phyloP scores from a whole-genome alignment of 1,140 invertebrate genomes.

The Brachystomella parvula region DNA sequence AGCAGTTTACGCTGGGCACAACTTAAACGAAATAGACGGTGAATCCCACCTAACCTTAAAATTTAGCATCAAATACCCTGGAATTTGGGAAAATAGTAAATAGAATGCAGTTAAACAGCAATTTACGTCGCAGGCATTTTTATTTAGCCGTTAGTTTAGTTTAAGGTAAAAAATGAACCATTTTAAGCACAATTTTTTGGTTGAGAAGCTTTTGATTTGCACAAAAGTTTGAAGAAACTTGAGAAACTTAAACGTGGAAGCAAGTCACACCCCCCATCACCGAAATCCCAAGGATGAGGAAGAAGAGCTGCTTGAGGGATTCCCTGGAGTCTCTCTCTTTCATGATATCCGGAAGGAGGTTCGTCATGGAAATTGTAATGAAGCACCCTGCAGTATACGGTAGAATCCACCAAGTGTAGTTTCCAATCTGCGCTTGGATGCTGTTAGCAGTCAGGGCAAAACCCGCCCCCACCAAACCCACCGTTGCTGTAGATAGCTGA shows the following conservation, averaged over 20 bases:
- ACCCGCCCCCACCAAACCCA: constrained; percentile 74
- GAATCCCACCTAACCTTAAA: no score
- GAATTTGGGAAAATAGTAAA: no score
- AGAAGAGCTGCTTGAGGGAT: constrained; percentile 72
- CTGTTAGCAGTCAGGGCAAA: constrained; percentile 21
- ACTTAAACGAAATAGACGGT: no score
- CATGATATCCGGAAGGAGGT: constrained; percentile 81
- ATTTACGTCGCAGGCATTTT: no score
- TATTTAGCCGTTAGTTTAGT: no score
- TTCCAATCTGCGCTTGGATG: constrained; percentile 49
- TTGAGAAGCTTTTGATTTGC: no score
- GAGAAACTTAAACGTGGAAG: neutral
- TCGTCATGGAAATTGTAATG: constrained; percentile 87
- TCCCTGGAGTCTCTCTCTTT: constrained; percentile 66
- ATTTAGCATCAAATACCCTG: no score
- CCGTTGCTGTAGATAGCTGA: constrained; percentile 75
- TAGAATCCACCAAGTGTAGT: constrained; percentile 83
- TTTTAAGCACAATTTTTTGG: no score
- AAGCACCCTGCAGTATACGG: constrained; percentile 95
- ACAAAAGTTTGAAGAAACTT: no score
- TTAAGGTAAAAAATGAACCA: no score
- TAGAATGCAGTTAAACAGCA: no score
- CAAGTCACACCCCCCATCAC: constrained; percentile 61
- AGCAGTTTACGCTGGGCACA: no score
- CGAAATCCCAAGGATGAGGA: constrained; percentile 63